Evolutionary conservation across 2,113 vertebrate genomes (phyloP), one percentile per base, ranked within the genome.

Genomic region (Tychaedon coryphoeus): DNA sequence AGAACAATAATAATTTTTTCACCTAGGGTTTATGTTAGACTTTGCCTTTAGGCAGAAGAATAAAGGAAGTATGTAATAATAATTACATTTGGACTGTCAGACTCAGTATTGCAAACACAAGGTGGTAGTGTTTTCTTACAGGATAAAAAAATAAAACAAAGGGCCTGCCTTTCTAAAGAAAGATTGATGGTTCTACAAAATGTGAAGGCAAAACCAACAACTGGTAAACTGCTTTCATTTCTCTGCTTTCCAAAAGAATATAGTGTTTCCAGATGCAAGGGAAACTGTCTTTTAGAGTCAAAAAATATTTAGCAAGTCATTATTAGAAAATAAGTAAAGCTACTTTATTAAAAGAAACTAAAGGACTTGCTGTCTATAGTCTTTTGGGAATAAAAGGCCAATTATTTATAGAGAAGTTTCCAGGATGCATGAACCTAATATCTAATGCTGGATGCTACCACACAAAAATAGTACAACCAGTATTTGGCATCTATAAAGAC

Each of bases 111-210:
- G 61, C 88, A 92, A 88, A 96, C 93, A 97, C 93, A 95, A 97
- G 90, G 90, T 96, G 92, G 95, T 96, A 90, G 92, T 95, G 78
- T 97, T 96, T 96, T 95, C 95, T 93, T 88, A 74, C 64, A 86
- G 56, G 78, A 94, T 80, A 77, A 73, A 58, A 95, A 80, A 51
- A 86, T 45, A 77, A 92, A 96, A 84, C 16, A 81, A 95, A 90
- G 43, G 22, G 7, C 10, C 9, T 1, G 29, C 4, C 34, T 51
- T 80, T 54, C 67, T 38, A 9, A 91, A 79, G 8, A 82, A 14
- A 81, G 18, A 53, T 0, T 42, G n/a, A 82, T 18, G 42, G 23
- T 36, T 25, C 51, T 90, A 60, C 42, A 95, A 43, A 25, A 66
- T 51, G 15, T 17, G 34, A 95, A 80, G 38, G 29, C 25, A 92